These are phyloP conservation scores for Atractosteus spatula DNA, from an alignment of 2,113 vertebrate species.

Conservation along the genomic window DNA sequence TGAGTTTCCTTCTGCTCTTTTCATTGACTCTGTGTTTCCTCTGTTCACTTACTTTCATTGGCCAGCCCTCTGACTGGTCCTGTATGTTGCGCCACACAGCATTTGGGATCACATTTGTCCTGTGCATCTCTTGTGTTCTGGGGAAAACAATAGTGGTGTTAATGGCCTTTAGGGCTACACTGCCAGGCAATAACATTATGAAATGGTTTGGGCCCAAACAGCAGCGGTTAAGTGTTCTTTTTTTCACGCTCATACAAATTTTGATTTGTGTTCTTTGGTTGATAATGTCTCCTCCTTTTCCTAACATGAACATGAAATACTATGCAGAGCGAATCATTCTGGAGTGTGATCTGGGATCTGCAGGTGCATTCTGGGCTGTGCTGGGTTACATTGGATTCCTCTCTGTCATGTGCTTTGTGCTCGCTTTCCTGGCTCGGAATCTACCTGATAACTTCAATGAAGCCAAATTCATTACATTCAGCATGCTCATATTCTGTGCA, in stretches of 20 bases:
- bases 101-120: slow-evolving; percentile 20
- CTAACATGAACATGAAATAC: slow-evolving; percentile 12
- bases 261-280: slow-evolving; percentile 13
- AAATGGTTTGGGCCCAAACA: slow-evolving; percentile 4
- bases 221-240: slow-evolving; percentile 2
- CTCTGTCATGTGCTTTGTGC: slow-evolving; percentile 10
- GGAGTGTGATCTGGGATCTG: slow-evolving; percentile 12
- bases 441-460: slow-evolving; percentile 18
- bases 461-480: slow-evolving; percentile 19
- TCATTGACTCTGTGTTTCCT: slow-evolving; percentile 18
- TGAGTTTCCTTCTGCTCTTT: slow-evolving; percentile 16
- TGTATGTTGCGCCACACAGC: slow-evolving; percentile 20
- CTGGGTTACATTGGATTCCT: slow-evolving; percentile 13
- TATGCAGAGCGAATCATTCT: slow-evolving; percentile 13
- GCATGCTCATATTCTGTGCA: slow-evolving; percentile 22
- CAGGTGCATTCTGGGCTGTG: slow-evolving; percentile 11
- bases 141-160: slow-evolving; percentile 19
- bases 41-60: slow-evolving; percentile 16
- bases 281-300: slow-evolving; percentile 15
- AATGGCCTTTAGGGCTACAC: slow-evolving; percentile 15
- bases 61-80: slow-evolving; percentile 16
- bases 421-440: slow-evolving; percentile 10
- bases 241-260: slow-evolving; percentile 10
- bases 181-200: slow-evolving; percentile 11
- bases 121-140: slow-evolving; percentile 19